Evolutionary conservation across 2,113 vertebrate species (phyloP), one percentile per base, ranked within the genome.

Genomic region (Cryptomyrus ogoouensis): DNA sequence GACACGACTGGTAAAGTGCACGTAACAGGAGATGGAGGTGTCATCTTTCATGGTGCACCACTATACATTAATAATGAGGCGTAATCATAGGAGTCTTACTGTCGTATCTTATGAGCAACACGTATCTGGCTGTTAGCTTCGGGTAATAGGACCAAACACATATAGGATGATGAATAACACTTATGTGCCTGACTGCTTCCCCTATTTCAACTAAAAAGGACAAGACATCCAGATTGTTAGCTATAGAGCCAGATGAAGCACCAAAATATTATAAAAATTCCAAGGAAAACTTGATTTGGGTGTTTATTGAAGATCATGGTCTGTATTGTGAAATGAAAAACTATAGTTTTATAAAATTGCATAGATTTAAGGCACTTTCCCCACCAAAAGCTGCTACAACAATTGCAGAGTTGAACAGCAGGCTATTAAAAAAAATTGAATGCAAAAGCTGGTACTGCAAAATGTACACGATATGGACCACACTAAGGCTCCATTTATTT

Each of bases 41-140:
- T 91, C 93, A 91, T 92, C 92, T 94, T 94, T 94, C 94, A 70
- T 31, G 84, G 21, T 49, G 42, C 50, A 84, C 24, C 50, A 6
- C 77, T 39, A 31, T 1, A 5, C 88, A 90, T 90, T 49, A 90
- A 89, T 90, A 85, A 89, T 89, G 58, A 58, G 66, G 53, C 0
- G 39, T 6, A 31, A 44, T 19, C 52, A 47, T 35, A 35, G 8
- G 42, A n/a, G 19, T 3, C 15, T 39, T 3, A 2, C 39, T 9
- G 46, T 21, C 9, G 9, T 9, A 47, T 47, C 62, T 12, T 35
- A 77, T 39, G 70, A 39, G 70, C 27, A 39, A 77, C 15, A n/a
- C 0, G 15, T 2, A 77, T 80, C 31, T 19, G 35, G 74, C 74
- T 42, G 17, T 80, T 39, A 42, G 35, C 15, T 80, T 70, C 9